Evolutionary conservation across 2,888 invertebrate genomes (phyloP).

Genomic region (Drosophila infuscata): DNA sequence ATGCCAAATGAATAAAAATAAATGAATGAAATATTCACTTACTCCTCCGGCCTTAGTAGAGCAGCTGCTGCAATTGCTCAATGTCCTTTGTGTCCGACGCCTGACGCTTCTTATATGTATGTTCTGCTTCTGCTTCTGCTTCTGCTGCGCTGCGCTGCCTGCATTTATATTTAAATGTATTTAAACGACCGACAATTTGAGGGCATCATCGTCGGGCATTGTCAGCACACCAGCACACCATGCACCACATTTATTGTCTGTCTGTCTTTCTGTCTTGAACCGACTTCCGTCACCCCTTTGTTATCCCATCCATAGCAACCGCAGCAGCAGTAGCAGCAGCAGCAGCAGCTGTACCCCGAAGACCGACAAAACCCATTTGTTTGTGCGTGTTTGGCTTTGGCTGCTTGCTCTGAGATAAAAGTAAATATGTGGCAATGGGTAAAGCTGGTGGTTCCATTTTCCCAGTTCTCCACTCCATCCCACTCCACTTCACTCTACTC

Average conservation of each 20-base stretch:
- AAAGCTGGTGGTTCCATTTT: constrained; percentile 62
- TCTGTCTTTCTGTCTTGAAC: constrained; percentile 43
- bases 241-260: constrained; percentile 72
- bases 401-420: constrained; percentile 74
- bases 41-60: constrained; percentile 29
- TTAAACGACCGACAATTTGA: constrained; percentile 80
- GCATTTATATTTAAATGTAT: constrained; percentile 80
- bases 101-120: constrained; percentile 45
- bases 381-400: constrained; percentile 73
- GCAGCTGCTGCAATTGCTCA: constrained; percentile 32
- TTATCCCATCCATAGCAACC: background rate
- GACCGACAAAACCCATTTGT: constrained; percentile 66
- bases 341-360: constrained; percentile 10
- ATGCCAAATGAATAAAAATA: constrained; percentile 66
- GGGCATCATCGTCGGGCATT: constrained; percentile 66
- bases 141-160: constrained; percentile 38
- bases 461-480: constrained; percentile 28
- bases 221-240: constrained; percentile 54
- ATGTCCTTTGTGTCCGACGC: constrained; percentile 24
- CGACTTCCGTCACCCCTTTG: constrained; percentile 21
- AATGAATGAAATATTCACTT: constrained; percentile 77
- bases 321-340: background rate
- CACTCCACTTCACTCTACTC: background rate
- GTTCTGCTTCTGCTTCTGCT: no score
- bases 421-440: constrained; percentile 79